Evolutionary conservation across 2,113 vertebrate species (phyloP).

Genomic region (Cnemophilus loriae): DNA sequence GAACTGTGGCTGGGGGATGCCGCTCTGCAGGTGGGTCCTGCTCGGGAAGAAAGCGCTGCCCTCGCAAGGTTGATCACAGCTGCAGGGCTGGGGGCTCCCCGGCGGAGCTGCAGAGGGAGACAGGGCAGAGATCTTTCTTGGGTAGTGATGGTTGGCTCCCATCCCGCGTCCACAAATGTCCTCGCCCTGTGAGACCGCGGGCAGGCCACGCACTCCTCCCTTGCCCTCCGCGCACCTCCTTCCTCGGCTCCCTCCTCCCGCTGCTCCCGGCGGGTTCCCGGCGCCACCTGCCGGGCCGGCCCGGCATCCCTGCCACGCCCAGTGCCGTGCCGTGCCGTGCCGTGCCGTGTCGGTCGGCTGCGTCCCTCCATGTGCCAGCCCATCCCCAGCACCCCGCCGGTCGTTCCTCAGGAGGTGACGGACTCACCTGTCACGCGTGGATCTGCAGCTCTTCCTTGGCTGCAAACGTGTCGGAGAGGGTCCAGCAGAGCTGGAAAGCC

Average conservation of each 20-base stretch:
- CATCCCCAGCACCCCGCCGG: neutral
- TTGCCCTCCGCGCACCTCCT: too few relatives aligned
- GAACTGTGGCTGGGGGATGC: neutral
- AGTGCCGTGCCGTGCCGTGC: fast-evolving
- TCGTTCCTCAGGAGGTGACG: neutral
- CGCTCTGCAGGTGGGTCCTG: neutral
- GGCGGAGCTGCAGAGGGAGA: neutral
- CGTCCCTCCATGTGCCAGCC: neutral
- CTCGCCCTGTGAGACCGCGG: neutral
- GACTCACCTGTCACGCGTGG: neutral
- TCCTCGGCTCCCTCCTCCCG: too few relatives aligned
- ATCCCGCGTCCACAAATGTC: neutral
- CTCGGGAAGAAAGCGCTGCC: neutral
- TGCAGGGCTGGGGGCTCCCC: neutral
- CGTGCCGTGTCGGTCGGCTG: fast-evolving
- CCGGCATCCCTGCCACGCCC: neutral
- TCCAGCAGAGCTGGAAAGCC: neutral
- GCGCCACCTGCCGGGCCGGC: constrained; percentile 26
- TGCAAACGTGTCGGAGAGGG: neutral
- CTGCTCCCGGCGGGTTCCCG: neutral
- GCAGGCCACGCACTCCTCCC: neutral
- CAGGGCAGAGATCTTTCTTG: neutral
- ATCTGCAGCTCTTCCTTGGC: neutral
- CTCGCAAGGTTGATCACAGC: neutral
- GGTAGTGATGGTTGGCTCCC: neutral